Evolutionary conservation across 2,113 vertebrate species (phyloP).

Genomic region (Collichthys lucidus): DNA sequence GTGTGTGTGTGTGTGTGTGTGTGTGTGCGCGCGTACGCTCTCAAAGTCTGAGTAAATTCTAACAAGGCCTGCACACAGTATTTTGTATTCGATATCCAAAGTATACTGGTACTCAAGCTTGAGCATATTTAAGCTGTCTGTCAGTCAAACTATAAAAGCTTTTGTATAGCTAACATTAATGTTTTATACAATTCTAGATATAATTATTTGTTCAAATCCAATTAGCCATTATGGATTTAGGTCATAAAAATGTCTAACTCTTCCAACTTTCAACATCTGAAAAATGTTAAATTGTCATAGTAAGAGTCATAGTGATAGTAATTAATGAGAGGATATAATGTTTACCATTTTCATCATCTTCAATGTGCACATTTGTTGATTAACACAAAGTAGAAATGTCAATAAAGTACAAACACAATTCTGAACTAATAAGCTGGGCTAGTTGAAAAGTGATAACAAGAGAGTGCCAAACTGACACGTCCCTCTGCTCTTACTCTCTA

Average conservation of each 20-base stretch:
- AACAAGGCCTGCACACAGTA: background rate
- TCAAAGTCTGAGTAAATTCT: background rate
- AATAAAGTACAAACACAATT: too few species aligned
- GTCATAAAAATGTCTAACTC: background rate
- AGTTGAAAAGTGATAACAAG: background rate
- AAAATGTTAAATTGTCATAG: background rate
- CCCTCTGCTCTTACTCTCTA: background rate
- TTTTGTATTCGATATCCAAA: background rate
- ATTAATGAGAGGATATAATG: too few species aligned
- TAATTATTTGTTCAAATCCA: background rate
- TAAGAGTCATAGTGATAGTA: too few species aligned
- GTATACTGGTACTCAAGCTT: background rate
- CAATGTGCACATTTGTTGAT: too few species aligned
- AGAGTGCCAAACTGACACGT: background rate
- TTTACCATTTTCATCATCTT: too few species aligned
- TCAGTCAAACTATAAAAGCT: background rate
- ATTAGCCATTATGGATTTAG: too few species aligned
- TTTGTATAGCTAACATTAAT: background rate
- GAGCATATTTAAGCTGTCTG: background rate
- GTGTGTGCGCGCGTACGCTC: background rate
- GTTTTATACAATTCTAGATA: background rate
- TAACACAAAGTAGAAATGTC: too few species aligned
- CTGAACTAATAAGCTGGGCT: background rate
- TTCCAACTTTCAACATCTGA: background rate
- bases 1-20: background rate